Evolutionary conservation across 2,888 invertebrate genomes (phyloP), one percentile per base, ranked within the genome.

Genomic region (Himalopsyche anomala): DNA sequence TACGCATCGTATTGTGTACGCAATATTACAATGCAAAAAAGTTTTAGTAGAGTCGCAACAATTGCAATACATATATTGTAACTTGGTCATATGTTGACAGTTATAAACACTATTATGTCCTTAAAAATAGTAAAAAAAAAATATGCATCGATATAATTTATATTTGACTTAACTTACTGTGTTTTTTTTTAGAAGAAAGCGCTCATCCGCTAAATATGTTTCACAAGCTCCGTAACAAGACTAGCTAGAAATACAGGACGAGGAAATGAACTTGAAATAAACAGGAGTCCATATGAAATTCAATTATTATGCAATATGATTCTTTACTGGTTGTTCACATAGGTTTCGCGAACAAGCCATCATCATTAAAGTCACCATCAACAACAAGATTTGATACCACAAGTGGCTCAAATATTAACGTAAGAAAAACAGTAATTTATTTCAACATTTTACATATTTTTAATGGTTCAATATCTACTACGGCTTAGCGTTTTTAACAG

Each of bases 211-310:
- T 12, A 12, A 36, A 36, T 74, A 38, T 74, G n/a, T 74, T 9
- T 38, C 19, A 38, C 12, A 15, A 36, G 12, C 15, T 2, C 38
- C 38, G 12, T 74, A 36, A 74, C 74, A 74, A 74, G 74, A 36
- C 28, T 9, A 74, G 15, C 74, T 28, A 38, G 36, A 36, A 74
- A 38, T 28, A 74, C 38, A 36, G 74, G 12, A 74, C 12, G 36
- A 74, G 74, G 74, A 74, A 36, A 74, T 74, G 74, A 74, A 74
- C 74, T 74, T 62, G 19, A 62, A 62, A 62, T 74, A 74, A 36
- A 74, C 74, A 74, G 74, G 4, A 74, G 74, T 74, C 36, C 36
- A 36, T 74, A 36, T 5, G 5, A 74, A 74, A 74, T 74, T 74
- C 74, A 74, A 74, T 74, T 74, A 38, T 74, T 12, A 74, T 38